Evolutionary conservation across 2,888 invertebrate genomes (phyloP).

Genomic region (Pyrocoelia pectoralis): DNA sequence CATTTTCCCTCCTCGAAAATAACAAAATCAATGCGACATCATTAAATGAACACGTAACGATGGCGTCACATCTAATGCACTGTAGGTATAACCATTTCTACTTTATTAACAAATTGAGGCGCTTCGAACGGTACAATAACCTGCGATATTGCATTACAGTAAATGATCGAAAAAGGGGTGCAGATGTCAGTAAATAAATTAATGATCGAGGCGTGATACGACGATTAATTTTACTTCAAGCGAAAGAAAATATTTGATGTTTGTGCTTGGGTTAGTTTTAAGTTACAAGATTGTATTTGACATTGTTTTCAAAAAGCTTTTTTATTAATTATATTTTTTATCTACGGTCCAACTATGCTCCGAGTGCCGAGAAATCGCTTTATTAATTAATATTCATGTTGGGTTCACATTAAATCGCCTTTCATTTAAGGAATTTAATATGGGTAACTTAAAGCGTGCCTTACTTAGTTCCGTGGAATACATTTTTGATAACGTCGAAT

Average conservation of each 20-base stretch:
- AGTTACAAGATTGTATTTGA: constrained; percentile 18
- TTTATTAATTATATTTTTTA: background rate
- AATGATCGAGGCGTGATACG: constrained; percentile 32
- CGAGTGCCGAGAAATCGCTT: too few relatives aligned
- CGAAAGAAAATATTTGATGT: constrained; percentile 21
- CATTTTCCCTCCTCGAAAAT: too few relatives aligned
- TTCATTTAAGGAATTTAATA: too few relatives aligned
- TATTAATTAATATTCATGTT: background rate
- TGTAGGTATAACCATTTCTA: constrained; percentile 18
- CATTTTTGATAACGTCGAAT: too few relatives aligned
- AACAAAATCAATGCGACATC: too few relatives aligned
- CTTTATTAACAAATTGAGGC: constrained; percentile 30
- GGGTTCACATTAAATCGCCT: background rate
- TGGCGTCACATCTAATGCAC: background rate
- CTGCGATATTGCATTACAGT: constrained; percentile 34
- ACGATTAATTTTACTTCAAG: constrained; percentile 24
- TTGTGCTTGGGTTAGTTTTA: constrained; percentile 16
- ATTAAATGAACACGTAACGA: background rate
- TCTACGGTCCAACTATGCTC: background rate
- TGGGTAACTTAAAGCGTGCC: too few relatives aligned
- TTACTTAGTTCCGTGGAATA: too few relatives aligned
- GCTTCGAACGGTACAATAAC: constrained; percentile 31
- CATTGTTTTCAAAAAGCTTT: constrained; percentile 10
- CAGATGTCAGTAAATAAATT: constrained; percentile 34
- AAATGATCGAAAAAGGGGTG: constrained; percentile 30